Conservation (phyloP, 2,113 vertebrate species). For the Semicossyphus pulcher region DNA sequence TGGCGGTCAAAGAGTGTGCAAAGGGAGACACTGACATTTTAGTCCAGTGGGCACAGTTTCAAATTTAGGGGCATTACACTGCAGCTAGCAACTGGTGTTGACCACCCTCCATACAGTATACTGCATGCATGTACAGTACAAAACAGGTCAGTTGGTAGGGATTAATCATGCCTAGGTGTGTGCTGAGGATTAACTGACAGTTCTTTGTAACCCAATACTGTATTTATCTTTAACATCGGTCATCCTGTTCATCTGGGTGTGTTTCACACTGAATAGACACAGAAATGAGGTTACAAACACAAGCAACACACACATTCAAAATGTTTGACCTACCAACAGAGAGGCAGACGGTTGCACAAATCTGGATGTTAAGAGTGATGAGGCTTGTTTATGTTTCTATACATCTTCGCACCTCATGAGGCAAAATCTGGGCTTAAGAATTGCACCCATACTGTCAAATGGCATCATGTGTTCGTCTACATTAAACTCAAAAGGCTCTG, state of each 20-base stretch:
- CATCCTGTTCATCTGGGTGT: constrained; percentile 1
- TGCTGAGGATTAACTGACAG: constrained; percentile 19
- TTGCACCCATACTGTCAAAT: neutral
- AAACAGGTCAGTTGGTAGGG: constrained; percentile 22
- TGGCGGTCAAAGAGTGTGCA: constrained; percentile 11
- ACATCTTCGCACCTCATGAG: neutral
- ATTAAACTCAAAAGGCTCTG: constrained; percentile 37
- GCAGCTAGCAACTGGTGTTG: neutral
- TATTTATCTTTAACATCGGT: constrained; percentile 39
- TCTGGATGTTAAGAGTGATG: neutral
- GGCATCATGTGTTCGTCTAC: constrained; percentile 21
- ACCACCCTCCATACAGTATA: neutral
- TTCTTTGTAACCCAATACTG: constrained; percentile 37
- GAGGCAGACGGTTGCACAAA: constrained; percentile 18
- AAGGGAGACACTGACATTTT: constrained; percentile 21
- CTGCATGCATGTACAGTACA: neutral
- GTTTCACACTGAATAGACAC: constrained; percentile 18
- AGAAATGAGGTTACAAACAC: neutral
- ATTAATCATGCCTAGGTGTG: constrained; percentile 65
- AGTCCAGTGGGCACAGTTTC: constrained; percentile 24
- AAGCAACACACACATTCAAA: constrained; percentile 17
- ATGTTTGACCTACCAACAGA: constrained; percentile 1
- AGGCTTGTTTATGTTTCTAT: neutral
- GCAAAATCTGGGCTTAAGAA: neutral
- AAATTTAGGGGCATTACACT: neutral